Evolutionary conservation across 2,888 invertebrate genomes (phyloP), one percentile per base, ranked within the genome.

Genomic region (Nasonia oneida): DNA sequence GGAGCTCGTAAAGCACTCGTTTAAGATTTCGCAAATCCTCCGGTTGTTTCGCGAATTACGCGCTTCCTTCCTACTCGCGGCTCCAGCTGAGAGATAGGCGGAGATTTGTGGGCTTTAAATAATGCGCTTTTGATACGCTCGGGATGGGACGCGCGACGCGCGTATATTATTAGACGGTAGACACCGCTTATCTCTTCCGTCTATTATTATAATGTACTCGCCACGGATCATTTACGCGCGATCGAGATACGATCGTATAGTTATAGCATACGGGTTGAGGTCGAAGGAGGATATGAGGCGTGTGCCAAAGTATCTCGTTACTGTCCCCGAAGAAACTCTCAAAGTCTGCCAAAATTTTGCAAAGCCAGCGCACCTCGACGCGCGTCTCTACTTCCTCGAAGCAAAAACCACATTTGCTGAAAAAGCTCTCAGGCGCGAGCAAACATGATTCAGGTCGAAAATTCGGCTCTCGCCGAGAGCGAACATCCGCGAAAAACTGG

Each of bases 1-100:
- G 73, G 77, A 73, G 29, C 81, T 78, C 81, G 81, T 78, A 79
- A 85, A 82, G 67, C 70, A 79, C 64, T 67, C 84, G 73, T 73
- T 75, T 82, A 82, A 85, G 85, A 77, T 81, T 73, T 78, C 67
- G 64, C 78, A 39, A 73, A 64, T 81, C 67, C 67, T 67, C 10
- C 50, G 23, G 33, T 79, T 84, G 84, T 84, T 84, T 84, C 39
- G 47, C 37, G 74, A 74, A 74, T 83, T 79, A 79, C 83, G 76
- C 71, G 39, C 71, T 77, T 71, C 42, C 71, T 83, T 37, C 37
- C 18, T n/a, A 39, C n/a, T 18, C 50, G 12, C 12, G 12, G 12
- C 8, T 33, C 33, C 67, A 18, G 42, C n/a, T 33, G 37, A 3
- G 57, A 18, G 73, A 57, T 14, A 29, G n/a, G 61, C 50, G 33